phyloP scores from a whole-genome alignment of 2,888 invertebrate genomes.

The Barypeithes pellucidus region DNA sequence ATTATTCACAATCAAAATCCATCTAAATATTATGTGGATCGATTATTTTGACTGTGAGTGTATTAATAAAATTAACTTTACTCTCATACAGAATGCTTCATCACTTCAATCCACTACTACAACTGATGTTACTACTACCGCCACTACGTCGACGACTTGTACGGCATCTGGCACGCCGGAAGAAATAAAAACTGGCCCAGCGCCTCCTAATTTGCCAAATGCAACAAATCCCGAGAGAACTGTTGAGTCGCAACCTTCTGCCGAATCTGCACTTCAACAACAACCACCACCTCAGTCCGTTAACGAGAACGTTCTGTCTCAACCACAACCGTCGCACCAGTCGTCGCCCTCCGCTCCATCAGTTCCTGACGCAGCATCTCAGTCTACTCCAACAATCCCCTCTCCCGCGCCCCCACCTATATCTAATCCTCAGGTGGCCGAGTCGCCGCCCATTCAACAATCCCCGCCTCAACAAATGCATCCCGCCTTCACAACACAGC shows the following conservation, averaged over 20 bases:
- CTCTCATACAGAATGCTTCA: not conserved
- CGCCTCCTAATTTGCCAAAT: not conserved
- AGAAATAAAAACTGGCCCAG: conserved; percentile 3
- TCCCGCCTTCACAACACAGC: conserved; percentile 66
- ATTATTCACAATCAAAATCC: too few species aligned
- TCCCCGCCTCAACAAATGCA: conserved; percentile 58
- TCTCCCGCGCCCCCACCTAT: conserved; percentile 25
- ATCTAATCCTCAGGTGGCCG: conserved; percentile 29
- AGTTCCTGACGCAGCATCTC: conserved; percentile 33
- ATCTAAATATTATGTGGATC: too few species aligned
- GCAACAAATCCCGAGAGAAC: not conserved
- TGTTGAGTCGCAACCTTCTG: not conserved
- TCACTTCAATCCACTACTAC: conserved; percentile 8
- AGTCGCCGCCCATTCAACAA: conserved; percentile 39
- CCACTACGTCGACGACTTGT: conserved; percentile 2
- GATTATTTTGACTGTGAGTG: too few species aligned
- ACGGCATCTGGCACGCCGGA: not conserved
- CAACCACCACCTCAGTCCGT: not conserved
- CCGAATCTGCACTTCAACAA: not conserved
- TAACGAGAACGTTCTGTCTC: conserved; percentile 1
- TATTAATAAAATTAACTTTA: not conserved
- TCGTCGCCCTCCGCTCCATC: conserved; percentile 31
- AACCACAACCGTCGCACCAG: not conserved
- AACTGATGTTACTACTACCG: conserved; percentile 2
- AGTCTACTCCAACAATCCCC: conserved; percentile 34